Conservation (phyloP, 2,797 vertebrate genomes). For the Sebastes itinus region DNA sequence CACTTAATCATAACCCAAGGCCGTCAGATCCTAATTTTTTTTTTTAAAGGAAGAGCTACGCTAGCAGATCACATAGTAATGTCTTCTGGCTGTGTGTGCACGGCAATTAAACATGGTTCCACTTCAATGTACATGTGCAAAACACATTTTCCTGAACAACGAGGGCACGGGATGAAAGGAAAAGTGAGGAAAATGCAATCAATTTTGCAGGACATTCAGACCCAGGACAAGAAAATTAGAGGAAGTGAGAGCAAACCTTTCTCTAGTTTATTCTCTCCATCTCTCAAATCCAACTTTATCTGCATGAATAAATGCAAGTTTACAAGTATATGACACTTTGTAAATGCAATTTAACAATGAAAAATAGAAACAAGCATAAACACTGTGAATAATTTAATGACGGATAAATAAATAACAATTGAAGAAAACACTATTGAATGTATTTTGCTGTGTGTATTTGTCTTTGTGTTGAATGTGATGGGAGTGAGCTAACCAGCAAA, state of each 20-base stretch:
- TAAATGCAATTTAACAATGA: neutral
- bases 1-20: conserved; percentile 55
- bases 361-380: neutral
- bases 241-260: neutral
- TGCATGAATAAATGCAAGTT: neutral
- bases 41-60: conserved; percentile 44
- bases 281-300: neutral
- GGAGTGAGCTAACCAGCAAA: neutral
- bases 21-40: conserved; percentile 39
- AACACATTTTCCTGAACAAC: conserved; percentile 77
- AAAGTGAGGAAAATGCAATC: conserved; percentile 58
- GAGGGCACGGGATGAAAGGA: conserved; percentile 55
- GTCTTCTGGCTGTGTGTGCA: conserved; percentile 67
- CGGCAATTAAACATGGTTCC: conserved; percentile 78
- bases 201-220: conserved; percentile 37
- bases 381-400: neutral
- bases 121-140: conserved; percentile 77
- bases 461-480: neutral
- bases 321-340: neutral
- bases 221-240: conserved; percentile 25
- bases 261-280: neutral
- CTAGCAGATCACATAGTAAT: conserved; percentile 57
- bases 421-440: neutral
- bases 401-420: neutral
- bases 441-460: neutral